Evolutionary conservation across 2,888 invertebrate species (phyloP).

Genomic region (Drosophila tanythrix): DNA sequence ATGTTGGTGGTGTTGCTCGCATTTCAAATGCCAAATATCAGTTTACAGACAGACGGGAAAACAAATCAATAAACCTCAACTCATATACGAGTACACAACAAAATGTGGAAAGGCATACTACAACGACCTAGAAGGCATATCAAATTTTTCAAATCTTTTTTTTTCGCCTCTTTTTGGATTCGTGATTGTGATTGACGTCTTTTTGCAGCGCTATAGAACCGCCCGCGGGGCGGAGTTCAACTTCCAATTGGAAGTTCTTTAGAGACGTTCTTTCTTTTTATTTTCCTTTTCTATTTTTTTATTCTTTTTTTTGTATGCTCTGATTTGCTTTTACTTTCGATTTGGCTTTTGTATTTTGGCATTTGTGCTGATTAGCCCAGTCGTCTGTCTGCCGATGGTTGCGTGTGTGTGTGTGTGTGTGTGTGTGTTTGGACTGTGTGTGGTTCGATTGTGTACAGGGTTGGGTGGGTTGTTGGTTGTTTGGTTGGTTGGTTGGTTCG

Average conservation of each 20-base stretch:
- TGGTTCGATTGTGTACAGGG: conserved; percentile 7
- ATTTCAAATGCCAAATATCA: conserved; percentile 79
- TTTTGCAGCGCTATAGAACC: conserved; percentile 46
- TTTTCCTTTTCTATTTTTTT: conserved; percentile 36
- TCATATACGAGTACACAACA: conserved; percentile 25
- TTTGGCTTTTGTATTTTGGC: conserved; percentile 79
- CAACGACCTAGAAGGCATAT: conserved; percentile 72
- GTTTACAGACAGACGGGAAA: conserved; percentile 59
- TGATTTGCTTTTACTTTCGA: conserved; percentile 79
- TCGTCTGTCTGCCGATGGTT: conserved; percentile 14
- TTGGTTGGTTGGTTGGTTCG: conserved; percentile 23
- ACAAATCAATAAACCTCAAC: conserved; percentile 77
- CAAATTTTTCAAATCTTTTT: conserved; percentile 64
- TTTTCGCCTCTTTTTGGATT: conserved; percentile 29
- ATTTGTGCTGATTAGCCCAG: conserved; percentile 78
- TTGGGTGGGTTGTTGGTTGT: conserved; percentile 13
- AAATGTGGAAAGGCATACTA: conserved; percentile 29
- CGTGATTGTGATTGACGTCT: conserved; percentile 71
- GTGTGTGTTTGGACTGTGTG: conserved; percentile 1
- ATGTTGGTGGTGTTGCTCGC: conserved; percentile 39
- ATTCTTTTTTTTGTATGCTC: conserved; percentile 25
- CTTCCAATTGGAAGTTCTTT: conserved; percentile 67
- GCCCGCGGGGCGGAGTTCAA: conserved; percentile 64
- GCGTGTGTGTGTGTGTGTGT: not conserved
- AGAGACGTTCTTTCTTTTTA: conserved; percentile 41